Percentiles rank a stretch among this genome's conserved stretches.
These are phyloP conservation scores for Trissolcus brochymenae DNA, from an alignment of 2,888 invertebrate species.

Conservation along the genomic window DNA sequence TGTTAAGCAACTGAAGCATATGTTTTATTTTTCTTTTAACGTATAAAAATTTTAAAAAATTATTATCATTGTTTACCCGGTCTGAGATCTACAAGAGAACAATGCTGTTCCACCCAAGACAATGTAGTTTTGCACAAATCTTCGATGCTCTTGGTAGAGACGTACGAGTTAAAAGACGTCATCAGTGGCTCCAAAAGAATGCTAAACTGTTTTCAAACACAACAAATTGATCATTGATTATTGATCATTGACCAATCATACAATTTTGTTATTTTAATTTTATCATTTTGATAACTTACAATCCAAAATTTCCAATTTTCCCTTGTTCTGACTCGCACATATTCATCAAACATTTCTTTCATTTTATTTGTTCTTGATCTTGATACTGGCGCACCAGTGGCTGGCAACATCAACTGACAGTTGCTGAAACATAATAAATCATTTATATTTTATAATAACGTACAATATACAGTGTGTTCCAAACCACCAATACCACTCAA, in stretches of 20 bases:
- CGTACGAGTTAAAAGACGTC: conserved; percentile 93
- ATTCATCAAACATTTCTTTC: conserved; percentile 95
- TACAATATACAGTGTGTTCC: too few relatives aligned
- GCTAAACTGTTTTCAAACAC: conserved; percentile 84
- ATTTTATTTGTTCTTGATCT: conserved; percentile 92
- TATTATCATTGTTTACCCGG: conserved; percentile 82
- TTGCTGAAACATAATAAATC: conserved; percentile 80
- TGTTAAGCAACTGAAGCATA: neutral
- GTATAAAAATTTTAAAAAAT: conserved; percentile 24
- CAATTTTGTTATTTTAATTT: conserved; percentile 1
- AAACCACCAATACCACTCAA: too few relatives aligned
- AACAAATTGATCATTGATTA: neutral
- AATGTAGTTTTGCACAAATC: conserved; percentile 94
- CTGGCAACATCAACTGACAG: conserved; percentile 95
- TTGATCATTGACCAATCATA: conserved; percentile 4
- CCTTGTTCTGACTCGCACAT: conserved; percentile 89
- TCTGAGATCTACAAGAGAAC: conserved; percentile 94
- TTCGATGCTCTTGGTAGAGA: conserved; percentile 92
- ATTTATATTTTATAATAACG: too few relatives aligned
- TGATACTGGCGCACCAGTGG: conserved; percentile 95
- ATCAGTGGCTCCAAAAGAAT: conserved; percentile 92
- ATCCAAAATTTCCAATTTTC: conserved; percentile 99
- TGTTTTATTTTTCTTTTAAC: neutral
- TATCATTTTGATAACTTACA: conserved; percentile 81
- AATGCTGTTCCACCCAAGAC: conserved; percentile 97